phyloP scores from a whole-genome alignment of 1,140 invertebrate genomes.

The Diuraphis noxia region DNA sequence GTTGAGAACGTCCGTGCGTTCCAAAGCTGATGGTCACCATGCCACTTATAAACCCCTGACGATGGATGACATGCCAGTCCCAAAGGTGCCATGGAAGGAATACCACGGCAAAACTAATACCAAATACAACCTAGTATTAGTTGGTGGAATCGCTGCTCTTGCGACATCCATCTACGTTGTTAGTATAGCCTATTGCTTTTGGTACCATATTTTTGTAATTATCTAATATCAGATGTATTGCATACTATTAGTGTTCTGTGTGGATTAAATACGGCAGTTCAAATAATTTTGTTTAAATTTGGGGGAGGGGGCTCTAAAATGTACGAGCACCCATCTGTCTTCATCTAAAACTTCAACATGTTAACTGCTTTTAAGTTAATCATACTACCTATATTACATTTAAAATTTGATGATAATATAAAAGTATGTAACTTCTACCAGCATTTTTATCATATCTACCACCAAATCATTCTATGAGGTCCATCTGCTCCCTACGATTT shows the following conservation, averaged over 20 bases:
- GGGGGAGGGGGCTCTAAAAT: too few species aligned
- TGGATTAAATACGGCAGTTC: neutral
- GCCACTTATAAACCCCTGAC: constrained; percentile 57
- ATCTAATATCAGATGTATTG: neutral
- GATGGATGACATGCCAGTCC: constrained; percentile 75
- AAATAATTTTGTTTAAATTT: neutral
- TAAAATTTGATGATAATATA: too few species aligned
- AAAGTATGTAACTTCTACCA: too few species aligned
- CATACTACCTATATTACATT: too few species aligned
- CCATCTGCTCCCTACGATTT: too few species aligned
- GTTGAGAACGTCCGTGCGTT: neutral
- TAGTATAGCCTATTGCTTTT: neutral
- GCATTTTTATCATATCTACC: too few species aligned
- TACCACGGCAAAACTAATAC: constrained; percentile 67
- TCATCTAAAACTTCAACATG: too few species aligned
- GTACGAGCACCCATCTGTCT: too few species aligned
- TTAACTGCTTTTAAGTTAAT: too few species aligned
- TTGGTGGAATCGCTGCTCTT: neutral
- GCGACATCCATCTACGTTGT: constrained; percentile 9
- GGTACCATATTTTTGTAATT: neutral
- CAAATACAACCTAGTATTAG: constrained; percentile 58
- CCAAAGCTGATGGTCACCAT: constrained; percentile 17
- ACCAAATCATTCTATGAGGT: too few species aligned
- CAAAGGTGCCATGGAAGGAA: constrained; percentile 74
- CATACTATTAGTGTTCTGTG: neutral